Conservation (phyloP, 2,888 invertebrate species). For the Byasa hedistus region DNA sequence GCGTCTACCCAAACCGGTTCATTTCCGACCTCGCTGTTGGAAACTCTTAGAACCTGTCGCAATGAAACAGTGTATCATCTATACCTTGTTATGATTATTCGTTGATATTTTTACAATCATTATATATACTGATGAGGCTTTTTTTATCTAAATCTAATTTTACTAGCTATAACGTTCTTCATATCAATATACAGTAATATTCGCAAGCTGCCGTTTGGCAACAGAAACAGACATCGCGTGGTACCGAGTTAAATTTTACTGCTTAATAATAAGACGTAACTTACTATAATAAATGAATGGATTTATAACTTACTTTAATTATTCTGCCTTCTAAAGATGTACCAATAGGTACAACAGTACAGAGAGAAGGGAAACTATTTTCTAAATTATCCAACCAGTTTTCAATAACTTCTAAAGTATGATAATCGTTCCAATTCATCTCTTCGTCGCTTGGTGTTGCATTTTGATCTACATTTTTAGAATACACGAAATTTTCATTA, state of each 20-base stretch:
- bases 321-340: constrained; percentile 58
- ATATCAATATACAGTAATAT: no score
- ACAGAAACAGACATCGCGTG: no score
- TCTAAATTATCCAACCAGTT: constrained; percentile 61
- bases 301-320: constrained; percentile 10
- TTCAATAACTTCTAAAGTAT: constrained; percentile 58
- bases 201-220: no score
- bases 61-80: neutral
- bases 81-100: neutral
- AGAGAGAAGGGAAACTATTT: constrained; percentile 58
- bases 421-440: constrained; percentile 65
- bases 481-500: neutral
- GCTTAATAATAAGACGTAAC: no score
- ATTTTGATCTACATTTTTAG: constrained; percentile 1
- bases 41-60: constrained; percentile 79
- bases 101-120: neutral
- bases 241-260: no score
- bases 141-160: no score
- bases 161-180: no score
- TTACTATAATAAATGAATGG: no score
- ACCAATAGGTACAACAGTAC: constrained; percentile 60
- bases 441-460: constrained; percentile 23
- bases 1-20: constrained; percentile 87
- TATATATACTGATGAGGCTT: no score
- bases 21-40: constrained; percentile 83